phyloP scores from a whole-genome alignment of 2,797 vertebrate genomes.

The Premnoplex brunnescens region DNA sequence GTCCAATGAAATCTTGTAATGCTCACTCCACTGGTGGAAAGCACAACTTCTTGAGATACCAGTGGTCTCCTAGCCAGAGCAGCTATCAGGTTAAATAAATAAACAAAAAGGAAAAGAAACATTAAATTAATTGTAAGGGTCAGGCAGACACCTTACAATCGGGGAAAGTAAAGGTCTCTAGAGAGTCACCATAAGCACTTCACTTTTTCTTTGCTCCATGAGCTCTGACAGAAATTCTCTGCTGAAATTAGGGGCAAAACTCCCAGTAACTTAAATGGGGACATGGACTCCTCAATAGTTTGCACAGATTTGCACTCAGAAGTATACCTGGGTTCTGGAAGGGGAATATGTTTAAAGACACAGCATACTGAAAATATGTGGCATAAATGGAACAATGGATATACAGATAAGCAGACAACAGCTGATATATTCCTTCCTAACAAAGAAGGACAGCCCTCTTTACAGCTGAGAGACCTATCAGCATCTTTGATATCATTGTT shows the following conservation, averaged over 20 bases:
- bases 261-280: neutral
- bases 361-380: neutral
- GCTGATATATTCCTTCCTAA: constrained; percentile 54
- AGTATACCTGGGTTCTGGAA: neutral
- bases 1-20: neutral
- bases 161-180: neutral
- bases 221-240: neutral
- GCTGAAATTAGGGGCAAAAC: neutral
- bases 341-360: neutral
- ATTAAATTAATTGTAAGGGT: neutral
- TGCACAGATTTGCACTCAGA: neutral
- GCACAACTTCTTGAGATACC: neutral
- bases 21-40: neutral
- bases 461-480: constrained; percentile 57
- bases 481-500: constrained; percentile 63
- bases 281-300: neutral
- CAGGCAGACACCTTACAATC: neutral
- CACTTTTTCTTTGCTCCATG: neutral
- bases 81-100: neutral
- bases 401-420: constrained; percentile 39
- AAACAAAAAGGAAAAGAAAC: neutral
- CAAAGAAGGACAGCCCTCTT: constrained; percentile 48
- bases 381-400: constrained; percentile 39
- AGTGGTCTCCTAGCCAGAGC: neutral
- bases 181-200: neutral